A percentile compares a stretch with the other conserved stretches of the same genome.
These are phyloP conservation scores for Copsychus sechellarum DNA, from an alignment of 2,113 vertebrate genomes.

Conservation along the genomic window DNA sequence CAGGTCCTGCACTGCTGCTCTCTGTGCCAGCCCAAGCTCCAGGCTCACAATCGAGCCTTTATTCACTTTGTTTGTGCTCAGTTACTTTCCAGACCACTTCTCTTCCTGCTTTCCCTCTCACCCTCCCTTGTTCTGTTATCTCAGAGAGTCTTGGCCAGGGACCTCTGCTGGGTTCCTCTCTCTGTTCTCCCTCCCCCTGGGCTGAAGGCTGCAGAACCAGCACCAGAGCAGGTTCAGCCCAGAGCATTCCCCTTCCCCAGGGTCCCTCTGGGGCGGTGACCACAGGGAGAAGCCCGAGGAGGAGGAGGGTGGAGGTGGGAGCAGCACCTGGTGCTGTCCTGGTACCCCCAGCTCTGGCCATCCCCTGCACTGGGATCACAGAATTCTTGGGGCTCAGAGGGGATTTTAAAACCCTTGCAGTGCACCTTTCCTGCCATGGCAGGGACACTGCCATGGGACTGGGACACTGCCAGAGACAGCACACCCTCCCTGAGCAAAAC, in stretches of 20 bases:
- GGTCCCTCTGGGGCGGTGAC: not conserved
- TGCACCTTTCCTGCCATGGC: not conserved
- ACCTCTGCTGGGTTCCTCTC: not conserved
- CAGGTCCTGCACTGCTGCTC: not conserved
- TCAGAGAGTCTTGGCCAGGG: not conserved
- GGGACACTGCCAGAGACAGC: not conserved
- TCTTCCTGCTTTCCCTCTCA: not conserved
- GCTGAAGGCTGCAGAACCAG: not conserved
- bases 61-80: not conserved
- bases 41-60: not conserved
- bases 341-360: not conserved
- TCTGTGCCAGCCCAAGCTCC: not conserved
- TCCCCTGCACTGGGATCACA: not conserved
- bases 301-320: not conserved
- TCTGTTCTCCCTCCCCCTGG: not conserved
- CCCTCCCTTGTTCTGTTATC: not conserved
- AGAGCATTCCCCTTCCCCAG: fast-evolving
- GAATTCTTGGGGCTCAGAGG: not conserved
- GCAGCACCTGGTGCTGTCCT: fast-evolving
- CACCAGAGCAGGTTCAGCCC: not conserved
- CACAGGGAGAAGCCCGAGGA: no score
- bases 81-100: not conserved
- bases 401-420: not conserved
- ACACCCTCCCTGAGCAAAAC: not conserved
- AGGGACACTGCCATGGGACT: not conserved